These are phyloP conservation scores for Pogoniulus pusillus DNA, from an alignment of 2,797 vertebrate genomes.

Conservation along the genomic window DNA sequence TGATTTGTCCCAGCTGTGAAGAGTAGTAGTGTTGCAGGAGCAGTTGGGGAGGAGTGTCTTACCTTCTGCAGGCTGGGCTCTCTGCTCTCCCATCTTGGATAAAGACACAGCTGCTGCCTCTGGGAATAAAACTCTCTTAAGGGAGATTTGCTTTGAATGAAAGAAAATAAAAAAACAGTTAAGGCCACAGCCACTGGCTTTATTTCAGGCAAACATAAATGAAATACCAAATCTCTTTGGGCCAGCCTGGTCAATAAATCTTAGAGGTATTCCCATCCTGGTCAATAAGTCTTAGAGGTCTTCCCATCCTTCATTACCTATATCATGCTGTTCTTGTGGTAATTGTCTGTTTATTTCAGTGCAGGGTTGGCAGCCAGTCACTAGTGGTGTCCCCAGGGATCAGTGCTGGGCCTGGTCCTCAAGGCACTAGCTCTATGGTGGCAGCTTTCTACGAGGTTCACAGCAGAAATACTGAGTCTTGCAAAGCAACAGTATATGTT, in stretches of 20 bases:
- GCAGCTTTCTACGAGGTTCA: neutral
- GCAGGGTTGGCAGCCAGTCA: too few species aligned
- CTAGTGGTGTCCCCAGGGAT: too few species aligned
- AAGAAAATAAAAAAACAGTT: slow-evolving; percentile 1
- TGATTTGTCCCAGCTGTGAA: neutral
- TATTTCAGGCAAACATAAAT: neutral
- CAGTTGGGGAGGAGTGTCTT: neutral
- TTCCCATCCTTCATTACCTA: neutral
- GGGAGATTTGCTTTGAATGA: neutral
- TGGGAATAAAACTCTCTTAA: neutral
- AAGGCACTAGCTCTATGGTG: neutral
- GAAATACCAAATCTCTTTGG: neutral
- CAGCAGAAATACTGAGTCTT: neutral
- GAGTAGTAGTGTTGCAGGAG: neutral
- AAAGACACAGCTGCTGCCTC: neutral
- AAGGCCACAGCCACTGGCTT: neutral
- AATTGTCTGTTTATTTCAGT: neutral
- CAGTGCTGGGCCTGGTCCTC: too few species aligned
- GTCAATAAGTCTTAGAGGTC: neutral
- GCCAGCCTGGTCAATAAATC: neutral
- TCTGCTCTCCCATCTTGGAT: neutral
- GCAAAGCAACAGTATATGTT: neutral
- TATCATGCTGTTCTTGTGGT: neutral
- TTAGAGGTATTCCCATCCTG: too few species aligned
- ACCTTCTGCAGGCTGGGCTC: neutral